Evolutionary conservation across 2,888 invertebrate genomes (phyloP).

Genomic region (Imbricaverruca yamaguchii): DNA sequence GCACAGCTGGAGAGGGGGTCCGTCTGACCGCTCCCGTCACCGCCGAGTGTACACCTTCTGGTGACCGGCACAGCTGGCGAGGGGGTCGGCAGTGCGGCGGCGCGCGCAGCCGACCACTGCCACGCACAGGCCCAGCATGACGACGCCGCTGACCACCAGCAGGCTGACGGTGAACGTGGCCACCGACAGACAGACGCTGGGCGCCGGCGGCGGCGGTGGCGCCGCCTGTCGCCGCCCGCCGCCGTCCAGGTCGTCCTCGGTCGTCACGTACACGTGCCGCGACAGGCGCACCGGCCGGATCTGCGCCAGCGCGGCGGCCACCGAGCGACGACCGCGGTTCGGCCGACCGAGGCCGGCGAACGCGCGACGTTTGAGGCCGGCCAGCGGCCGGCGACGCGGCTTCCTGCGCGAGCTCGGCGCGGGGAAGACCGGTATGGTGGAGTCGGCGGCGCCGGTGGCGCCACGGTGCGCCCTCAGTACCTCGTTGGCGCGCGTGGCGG

Average conservation of each 20-base stretch:
- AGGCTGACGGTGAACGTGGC: slow-evolving; percentile 32
- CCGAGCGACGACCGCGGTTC: neutral
- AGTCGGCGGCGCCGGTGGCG: neutral
- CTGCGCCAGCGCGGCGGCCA: neutral
- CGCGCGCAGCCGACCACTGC: neutral
- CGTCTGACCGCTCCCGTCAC: neutral
- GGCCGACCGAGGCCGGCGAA: neutral
- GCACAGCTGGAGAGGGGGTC: slow-evolving; percentile 4
- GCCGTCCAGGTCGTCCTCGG: slow-evolving; percentile 31
- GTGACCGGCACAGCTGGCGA: neutral
- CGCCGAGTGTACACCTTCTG: no score
- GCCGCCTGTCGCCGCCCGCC: slow-evolving; percentile 27
- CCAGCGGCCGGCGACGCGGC: neutral
- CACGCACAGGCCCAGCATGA: slow-evolving; percentile 6
- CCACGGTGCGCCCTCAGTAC: neutral
- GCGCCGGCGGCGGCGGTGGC: slow-evolving; percentile 25
- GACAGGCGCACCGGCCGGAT: neutral
- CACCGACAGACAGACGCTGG: slow-evolving; percentile 21
- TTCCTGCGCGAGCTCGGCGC: neutral
- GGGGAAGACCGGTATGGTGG: neutral
- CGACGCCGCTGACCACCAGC: slow-evolving; percentile 28
- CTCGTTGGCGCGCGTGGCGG: neutral
- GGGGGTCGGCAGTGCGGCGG: neutral
- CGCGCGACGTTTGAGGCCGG: neutral
- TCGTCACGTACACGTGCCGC: neutral